Evolutionary conservation across 2,113 vertebrate species (phyloP).

Genomic region (Calidris pygmaea): DNA sequence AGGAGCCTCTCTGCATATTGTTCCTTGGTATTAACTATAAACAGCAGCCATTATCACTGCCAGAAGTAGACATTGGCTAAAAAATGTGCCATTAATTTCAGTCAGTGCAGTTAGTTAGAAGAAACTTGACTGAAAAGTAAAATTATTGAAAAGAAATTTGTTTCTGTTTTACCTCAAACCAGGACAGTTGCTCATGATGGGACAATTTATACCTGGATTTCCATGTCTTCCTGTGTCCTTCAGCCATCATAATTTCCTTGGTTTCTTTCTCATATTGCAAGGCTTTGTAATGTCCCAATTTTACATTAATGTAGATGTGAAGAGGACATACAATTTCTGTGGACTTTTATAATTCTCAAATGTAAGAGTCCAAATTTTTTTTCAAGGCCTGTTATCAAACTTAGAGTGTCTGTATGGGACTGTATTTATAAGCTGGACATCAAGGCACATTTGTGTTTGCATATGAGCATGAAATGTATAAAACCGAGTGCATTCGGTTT

Average conservation of each 20-base stretch:
- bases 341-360: no score
- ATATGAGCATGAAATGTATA: background rate
- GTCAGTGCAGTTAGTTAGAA: no score
- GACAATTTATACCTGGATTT: background rate
- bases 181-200: no score
- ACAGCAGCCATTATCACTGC: no score
- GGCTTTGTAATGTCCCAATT: background rate
- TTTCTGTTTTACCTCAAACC: no score
- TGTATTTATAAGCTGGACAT: background rate
- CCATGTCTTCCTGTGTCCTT: background rate
- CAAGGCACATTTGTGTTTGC: background rate
- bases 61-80: no score
- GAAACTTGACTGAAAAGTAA: no score
- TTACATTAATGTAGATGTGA: background rate
- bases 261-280: background rate
- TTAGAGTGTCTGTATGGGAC: background rate
- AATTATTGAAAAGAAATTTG: no score
- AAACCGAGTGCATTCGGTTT: background rate
- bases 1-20: no score
- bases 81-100: no score
- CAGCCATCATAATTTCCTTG: background rate
- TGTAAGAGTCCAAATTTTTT: background rate
- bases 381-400: background rate
- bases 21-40: no score
- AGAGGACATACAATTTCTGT: background rate